phyloP scores from a whole-genome alignment of 2,797 vertebrate species.

The Florisuga fusca region DNA sequence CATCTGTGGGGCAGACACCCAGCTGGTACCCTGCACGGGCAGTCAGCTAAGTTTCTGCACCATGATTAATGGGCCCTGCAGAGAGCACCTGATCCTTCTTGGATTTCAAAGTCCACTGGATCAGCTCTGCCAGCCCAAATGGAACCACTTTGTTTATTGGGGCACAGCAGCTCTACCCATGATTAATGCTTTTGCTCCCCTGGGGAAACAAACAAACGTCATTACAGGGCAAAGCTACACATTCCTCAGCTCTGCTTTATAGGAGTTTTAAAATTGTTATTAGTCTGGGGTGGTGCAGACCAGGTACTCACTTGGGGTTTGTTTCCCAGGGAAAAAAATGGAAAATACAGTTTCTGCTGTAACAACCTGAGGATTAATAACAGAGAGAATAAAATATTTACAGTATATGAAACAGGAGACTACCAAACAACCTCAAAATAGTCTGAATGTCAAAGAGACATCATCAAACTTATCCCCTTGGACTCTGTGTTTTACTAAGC shows the following conservation, averaged over 20 bases:
- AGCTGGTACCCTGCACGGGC: neutral
- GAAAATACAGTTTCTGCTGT: neutral
- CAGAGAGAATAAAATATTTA: neutral
- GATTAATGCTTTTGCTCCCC: neutral
- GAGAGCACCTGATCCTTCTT: neutral
- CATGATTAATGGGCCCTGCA: neutral
- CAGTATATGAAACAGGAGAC: neutral
- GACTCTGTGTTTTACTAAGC: neutral
- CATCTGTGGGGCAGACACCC: neutral
- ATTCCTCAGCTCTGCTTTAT: neutral
- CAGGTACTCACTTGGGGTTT: neutral
- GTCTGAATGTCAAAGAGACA: neutral
- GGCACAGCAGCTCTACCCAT: neutral
- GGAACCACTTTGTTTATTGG: neutral
- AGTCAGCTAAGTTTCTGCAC: neutral
- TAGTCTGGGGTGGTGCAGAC: neutral
- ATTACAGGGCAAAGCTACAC: neutral
- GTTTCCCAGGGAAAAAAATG: neutral
- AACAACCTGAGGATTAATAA: neutral
- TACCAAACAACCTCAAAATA: neutral
- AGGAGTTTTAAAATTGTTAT: neutral
- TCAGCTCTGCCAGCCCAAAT: neutral
- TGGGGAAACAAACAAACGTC: neutral
- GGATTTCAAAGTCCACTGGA: neutral
- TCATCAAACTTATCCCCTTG: neutral